Percentiles rank a stretch among this genome's conserved stretches.
phyloP scores from a whole-genome alignment of 2,797 vertebrate genomes.

The Percopsis omiscomaycus region DNA sequence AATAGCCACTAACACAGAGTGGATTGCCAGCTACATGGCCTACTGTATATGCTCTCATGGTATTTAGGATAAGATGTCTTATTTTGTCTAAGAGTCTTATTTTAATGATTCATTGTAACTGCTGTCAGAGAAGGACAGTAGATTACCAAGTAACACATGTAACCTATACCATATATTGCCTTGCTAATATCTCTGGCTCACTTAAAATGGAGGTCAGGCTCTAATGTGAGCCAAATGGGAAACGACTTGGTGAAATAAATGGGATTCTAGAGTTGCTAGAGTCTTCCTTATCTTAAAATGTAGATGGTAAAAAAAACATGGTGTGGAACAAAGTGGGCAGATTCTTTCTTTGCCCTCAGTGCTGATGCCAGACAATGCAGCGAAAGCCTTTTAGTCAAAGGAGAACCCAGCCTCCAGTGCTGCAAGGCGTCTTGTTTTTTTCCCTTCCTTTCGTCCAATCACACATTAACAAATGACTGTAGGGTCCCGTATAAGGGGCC shows the following conservation, averaged over 20 bases:
- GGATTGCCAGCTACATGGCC: constrained; percentile 24
- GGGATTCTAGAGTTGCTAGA: constrained; percentile 28
- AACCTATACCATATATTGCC: constrained; percentile 16
- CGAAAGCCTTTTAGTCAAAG: constrained; percentile 51
- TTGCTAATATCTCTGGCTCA: constrained; percentile 48
- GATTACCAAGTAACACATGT: constrained; percentile 48
- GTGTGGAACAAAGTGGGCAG: constrained; percentile 36
- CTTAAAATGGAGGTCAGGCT: constrained; percentile 35
- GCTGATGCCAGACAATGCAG: constrained; percentile 56
- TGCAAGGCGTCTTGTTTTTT: constrained; percentile 56
- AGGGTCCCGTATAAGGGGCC: constrained; percentile 27
- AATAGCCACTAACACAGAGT: constrained; percentile 26
- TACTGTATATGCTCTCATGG: too few species aligned
- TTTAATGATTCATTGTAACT: constrained; percentile 53
- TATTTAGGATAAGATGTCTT: too few species aligned
- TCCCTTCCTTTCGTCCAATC: constrained; percentile 41
- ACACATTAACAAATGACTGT: constrained; percentile 37
- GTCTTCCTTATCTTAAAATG: constrained; percentile 30
- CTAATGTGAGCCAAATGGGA: constrained; percentile 19
- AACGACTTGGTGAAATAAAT: constrained; percentile 38
- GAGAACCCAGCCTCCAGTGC: constrained; percentile 51
- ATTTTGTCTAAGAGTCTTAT: constrained; percentile 24
- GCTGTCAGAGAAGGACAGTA: constrained; percentile 46
- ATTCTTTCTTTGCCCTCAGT: constrained; percentile 38
- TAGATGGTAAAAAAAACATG: constrained; percentile 32